phyloP scores from a whole-genome alignment of 2,113 vertebrate genomes.

The Psilopogon haemacephalus region DNA sequence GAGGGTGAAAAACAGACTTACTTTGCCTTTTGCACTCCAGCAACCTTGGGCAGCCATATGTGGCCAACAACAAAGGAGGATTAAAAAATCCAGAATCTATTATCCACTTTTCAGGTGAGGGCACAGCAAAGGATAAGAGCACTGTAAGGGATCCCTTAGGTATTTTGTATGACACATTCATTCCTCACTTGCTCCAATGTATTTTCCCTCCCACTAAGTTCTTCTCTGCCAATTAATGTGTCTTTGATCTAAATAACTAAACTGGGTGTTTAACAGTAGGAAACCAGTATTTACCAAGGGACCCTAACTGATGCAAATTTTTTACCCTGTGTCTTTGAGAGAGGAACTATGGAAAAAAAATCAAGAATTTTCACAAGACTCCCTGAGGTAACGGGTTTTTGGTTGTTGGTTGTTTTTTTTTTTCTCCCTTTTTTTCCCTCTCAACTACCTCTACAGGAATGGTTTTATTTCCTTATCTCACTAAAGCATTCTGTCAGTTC shows the following conservation, averaged over 20 bases:
- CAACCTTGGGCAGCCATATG: not conserved
- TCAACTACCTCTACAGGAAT: constrained; percentile 29
- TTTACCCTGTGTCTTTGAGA: not conserved
- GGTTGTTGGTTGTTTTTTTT: not conserved
- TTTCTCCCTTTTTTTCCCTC: not conserved
- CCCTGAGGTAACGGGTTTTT: not conserved
- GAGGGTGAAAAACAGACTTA: not conserved
- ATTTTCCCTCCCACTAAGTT: not conserved
- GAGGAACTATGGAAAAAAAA: constrained; percentile 17
- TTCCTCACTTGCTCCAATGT: constrained; percentile 1
- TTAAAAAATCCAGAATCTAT: not conserved
- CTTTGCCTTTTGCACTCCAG: not conserved
- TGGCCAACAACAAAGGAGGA: not conserved
- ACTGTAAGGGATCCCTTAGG: not conserved
- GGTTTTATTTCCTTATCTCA: constrained; percentile 44
- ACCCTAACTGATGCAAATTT: not conserved
- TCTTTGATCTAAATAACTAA: constrained; percentile 51
- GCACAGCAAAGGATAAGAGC: not conserved
- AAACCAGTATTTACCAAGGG: constrained; percentile 26
- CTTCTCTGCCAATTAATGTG: constrained; percentile 29
- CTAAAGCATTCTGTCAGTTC: constrained; percentile 61
- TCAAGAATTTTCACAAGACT: constrained; percentile 38
- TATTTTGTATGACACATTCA: not conserved
- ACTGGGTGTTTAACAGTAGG: not conserved
- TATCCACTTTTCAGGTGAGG: not conserved